Conservation (phyloP, 2,113 vertebrate species). For the Rhabdomys dilectus region DNA sequence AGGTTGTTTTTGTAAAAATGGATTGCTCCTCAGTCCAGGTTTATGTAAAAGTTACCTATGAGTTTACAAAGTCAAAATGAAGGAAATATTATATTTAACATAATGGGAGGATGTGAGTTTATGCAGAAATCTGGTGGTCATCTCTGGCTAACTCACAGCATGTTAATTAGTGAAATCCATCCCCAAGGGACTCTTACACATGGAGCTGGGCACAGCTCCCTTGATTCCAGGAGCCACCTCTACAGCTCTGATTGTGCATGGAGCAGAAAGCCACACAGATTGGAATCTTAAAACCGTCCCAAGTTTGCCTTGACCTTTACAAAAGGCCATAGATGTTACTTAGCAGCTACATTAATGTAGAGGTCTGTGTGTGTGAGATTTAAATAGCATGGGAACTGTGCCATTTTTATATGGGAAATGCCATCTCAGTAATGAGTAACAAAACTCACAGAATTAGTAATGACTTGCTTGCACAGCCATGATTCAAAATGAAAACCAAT, state of each 20-base stretch:
- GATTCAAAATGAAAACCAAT: background rate
- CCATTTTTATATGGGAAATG: conserved; percentile 53
- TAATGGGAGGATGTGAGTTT: background rate
- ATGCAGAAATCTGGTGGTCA: conserved; percentile 24
- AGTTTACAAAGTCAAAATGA: conserved; percentile 10
- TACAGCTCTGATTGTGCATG: background rate
- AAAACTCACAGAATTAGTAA: conserved; percentile 41
- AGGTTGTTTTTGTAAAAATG: background rate
- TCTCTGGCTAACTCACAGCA: background rate
- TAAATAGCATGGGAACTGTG: conserved; percentile 9
- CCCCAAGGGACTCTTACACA: background rate
- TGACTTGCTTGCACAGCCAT: background rate
- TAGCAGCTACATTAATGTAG: background rate
- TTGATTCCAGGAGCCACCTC: background rate
- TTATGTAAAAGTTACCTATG: background rate
- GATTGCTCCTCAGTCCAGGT: conserved; percentile 37
- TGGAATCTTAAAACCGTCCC: conserved; percentile 42
- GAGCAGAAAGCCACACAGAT: background rate
- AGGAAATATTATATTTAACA: background rate
- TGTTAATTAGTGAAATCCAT: conserved; percentile 1
- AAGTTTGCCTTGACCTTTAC: conserved; percentile 58
- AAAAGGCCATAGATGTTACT: conserved; percentile 21
- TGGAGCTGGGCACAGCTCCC: conserved; percentile 5
- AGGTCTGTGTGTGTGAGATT: background rate
- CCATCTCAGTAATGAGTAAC: background rate